Evolutionary conservation across 92 coral and sea anemone species (phyloP).

Genomic region (Zoanthus sansibaricus): DNA sequence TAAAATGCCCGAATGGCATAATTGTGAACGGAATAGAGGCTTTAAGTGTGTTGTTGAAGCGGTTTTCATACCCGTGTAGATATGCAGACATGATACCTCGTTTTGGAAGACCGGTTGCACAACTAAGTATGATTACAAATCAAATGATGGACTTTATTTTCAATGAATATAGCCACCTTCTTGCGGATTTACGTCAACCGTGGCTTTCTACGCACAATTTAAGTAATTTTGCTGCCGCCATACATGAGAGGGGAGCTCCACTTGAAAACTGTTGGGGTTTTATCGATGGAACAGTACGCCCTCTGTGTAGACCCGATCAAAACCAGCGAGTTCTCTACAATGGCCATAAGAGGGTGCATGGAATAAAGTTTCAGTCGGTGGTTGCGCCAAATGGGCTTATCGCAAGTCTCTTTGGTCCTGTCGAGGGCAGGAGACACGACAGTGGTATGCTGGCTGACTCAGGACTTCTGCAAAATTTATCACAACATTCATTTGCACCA

Average conservation of each 20-base stretch:
- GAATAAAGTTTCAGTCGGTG: not conserved
- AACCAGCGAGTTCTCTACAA: conserved; percentile 57
- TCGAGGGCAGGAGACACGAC: conserved; percentile 11
- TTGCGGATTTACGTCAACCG: conserved; percentile 44
- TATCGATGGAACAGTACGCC: conserved; percentile 63
- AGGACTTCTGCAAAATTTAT: not conserved
- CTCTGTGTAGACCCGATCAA: conserved; percentile 56
- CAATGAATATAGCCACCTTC: conserved; percentile 45
- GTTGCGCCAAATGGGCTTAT: conserved; percentile 11
- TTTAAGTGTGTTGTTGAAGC: conserved; percentile 46
- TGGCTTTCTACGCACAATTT: conserved; percentile 62
- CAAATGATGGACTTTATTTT: conserved; percentile 48
- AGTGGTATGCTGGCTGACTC: conserved; percentile 22
- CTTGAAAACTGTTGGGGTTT: conserved; percentile 63
- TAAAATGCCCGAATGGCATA: conserved; percentile 51
- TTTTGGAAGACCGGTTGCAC: conserved; percentile 59
- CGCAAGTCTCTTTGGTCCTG: conserved; percentile 7
- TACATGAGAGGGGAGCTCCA: conserved; percentile 49
- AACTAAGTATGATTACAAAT: conserved; percentile 48
- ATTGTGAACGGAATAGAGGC: conserved; percentile 52
- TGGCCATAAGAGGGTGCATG: conserved; percentile 53
- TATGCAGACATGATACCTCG: conserved; percentile 59
- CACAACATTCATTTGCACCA: not conserved
- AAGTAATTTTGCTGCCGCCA: conserved; percentile 24
- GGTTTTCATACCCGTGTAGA: conserved; percentile 59